Conservation (phyloP, 2,888 invertebrate genomes). For the Mactromeris polynyma region DNA sequence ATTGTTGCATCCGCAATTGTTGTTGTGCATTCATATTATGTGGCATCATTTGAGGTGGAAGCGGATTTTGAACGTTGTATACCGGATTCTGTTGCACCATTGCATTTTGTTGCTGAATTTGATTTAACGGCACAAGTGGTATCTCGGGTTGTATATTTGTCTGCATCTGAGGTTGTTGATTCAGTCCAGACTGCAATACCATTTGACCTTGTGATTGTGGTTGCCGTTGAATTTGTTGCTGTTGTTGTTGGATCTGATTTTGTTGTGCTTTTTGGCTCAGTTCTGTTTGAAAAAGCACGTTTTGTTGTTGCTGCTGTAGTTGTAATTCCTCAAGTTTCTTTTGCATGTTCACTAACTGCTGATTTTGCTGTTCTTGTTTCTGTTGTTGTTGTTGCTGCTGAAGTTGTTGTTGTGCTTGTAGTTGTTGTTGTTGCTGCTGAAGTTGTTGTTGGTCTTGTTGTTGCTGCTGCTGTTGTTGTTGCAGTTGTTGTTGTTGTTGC, state of each 20-base stretch:
- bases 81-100: background rate
- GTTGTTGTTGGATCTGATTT: slow-evolving; percentile 18
- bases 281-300: background rate
- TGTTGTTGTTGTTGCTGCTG: background rate
- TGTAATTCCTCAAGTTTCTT: background rate
- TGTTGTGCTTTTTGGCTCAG: background rate
- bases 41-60: background rate
- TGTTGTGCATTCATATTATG: background rate
- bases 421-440: background rate
- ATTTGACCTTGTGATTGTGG: background rate
- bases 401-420: background rate
- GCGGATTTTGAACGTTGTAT: background rate
- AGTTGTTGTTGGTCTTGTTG: background rate
- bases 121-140: background rate
- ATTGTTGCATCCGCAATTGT: background rate
- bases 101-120: background rate
- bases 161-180: slow-evolving; percentile 7
- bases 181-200: too few species aligned
- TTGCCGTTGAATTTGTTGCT: slow-evolving; percentile 4
- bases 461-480: background rate
- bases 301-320: slow-evolving; percentile 21
- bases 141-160: background rate
- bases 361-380: background rate
- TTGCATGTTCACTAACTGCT: background rate
- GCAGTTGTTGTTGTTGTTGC: background rate